Evolutionary conservation across 2,888 invertebrate genomes (phyloP), one percentile per base, ranked within the genome.

Genomic region (Epirrhoe alternata): DNA sequence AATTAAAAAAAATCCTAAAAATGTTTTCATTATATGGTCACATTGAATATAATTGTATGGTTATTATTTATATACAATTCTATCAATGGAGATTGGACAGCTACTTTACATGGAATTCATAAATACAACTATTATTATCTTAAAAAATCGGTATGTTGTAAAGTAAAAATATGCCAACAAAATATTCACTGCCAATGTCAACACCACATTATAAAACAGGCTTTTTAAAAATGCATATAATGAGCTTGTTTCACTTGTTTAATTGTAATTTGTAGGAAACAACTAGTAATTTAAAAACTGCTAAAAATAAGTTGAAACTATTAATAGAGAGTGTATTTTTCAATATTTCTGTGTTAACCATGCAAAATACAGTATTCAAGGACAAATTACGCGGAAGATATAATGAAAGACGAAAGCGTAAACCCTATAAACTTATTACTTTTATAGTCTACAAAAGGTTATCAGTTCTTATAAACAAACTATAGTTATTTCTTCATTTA

Each of bases 131-230:
- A 33, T 5, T 33, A 33, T 10, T 10, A 42, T 4, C 38, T 42
- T 42, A 12, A 12, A 4, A 35, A 45, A 47, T 35, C 35, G 35
- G 5, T 35, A 6, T 10, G 1, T 10, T 1, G 35, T 6, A 35
- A 35, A 3, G 7, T 35, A 35, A 8, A 1, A 35, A 35, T 8
- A 55, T 54, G 24, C 58, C 55, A 8, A 52, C 49, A 47, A 63
- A 50, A 68, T 57, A 59, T 71, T 62, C 66, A 70, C 16, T 65
- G 69, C 64, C 71, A 73, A 73, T 71, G 72, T 60, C 70, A 71
- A 71, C 66, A 69, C 55, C 56, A 64, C 45, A 66, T 59, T 54
- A 70, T 49, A 31, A 59, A 64, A 66, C 70, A 33, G 63, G 67
- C 31, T 64, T 68, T 14, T 38, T 16, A 12, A 55, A 57, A 64